Conservation (phyloP, 2,888 invertebrate species). For the Drosophila histrio region DNA sequence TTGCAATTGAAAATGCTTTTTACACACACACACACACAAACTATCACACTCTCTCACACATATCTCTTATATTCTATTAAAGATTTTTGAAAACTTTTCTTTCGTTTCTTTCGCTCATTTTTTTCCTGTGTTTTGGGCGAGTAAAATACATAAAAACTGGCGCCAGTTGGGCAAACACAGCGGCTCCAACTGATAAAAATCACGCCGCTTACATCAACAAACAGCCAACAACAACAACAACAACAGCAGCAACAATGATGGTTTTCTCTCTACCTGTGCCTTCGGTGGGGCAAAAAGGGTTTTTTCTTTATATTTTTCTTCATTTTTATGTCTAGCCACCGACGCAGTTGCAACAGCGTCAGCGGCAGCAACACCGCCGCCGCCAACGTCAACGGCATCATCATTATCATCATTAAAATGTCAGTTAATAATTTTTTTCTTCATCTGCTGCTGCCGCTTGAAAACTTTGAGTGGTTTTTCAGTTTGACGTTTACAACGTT, state of each 20-base stretch:
- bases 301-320: constrained; percentile 33
- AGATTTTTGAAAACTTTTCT: neutral
- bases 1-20: constrained; percentile 59
- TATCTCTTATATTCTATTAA: neutral
- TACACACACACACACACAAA: constrained; percentile 19
- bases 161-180: constrained; percentile 72
- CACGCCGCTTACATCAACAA: constrained; percentile 80
- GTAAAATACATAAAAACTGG: constrained; percentile 65
- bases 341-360: constrained; percentile 75
- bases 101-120: constrained; percentile 3
- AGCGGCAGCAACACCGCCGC: constrained; percentile 33
- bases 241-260: constrained; percentile 33
- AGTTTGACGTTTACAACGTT: constrained; percentile 67
- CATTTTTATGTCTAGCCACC: constrained; percentile 75
- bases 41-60: neutral
- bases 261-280: constrained; percentile 40
- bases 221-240: constrained; percentile 44
- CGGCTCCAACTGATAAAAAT: constrained; percentile 79
- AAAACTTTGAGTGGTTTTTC: constrained; percentile 70
- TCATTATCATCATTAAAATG: constrained; percentile 82
- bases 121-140: constrained; percentile 25
- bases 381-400: constrained; percentile 72
- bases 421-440: constrained; percentile 78
- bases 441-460: constrained; percentile 31
- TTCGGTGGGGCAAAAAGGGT: constrained; percentile 47